These are phyloP conservation scores for Gracilinanus agilis DNA, from an alignment of 2,113 vertebrate species.

Conservation along the genomic window DNA sequence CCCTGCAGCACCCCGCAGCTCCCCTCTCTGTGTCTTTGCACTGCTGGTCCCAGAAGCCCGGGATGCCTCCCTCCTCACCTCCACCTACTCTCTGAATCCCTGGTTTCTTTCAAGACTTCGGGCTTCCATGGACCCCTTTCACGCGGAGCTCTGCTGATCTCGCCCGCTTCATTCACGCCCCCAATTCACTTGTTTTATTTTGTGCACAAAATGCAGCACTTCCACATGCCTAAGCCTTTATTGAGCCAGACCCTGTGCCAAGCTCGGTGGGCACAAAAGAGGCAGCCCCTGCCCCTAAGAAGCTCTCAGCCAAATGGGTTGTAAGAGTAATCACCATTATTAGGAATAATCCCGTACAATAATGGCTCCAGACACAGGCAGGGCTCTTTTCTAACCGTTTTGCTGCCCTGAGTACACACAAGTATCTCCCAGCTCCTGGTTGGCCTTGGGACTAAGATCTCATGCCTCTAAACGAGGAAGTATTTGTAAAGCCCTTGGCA, in stretches of 20 bases:
- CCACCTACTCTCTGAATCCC: background rate
- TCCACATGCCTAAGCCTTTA: background rate
- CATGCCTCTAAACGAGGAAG: too few species aligned
- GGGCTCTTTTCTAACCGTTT: fast-evolving
- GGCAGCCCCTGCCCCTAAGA: too few species aligned
- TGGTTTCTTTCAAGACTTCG: background rate
- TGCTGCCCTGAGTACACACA: background rate
- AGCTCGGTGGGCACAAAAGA: too few species aligned
- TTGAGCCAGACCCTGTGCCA: too few species aligned
- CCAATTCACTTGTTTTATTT: background rate
- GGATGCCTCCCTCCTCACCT: background rate
- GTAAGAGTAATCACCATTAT: too few species aligned
- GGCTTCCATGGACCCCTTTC: background rate
- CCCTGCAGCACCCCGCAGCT: background rate
- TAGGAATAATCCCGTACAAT: too few species aligned
- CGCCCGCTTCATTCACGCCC: too few species aligned
- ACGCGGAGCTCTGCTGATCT: background rate
- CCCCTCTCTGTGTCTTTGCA: background rate
- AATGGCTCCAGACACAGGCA: too few species aligned
- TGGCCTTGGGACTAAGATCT: too few species aligned
- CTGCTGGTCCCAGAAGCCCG: background rate
- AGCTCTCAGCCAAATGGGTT: too few species aligned
- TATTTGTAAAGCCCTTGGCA: too few species aligned
- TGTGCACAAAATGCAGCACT: background rate
- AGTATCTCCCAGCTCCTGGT: too few species aligned